Conservation (phyloP, 1,140 invertebrate genomes). For the Drosophila simulans region DNA sequence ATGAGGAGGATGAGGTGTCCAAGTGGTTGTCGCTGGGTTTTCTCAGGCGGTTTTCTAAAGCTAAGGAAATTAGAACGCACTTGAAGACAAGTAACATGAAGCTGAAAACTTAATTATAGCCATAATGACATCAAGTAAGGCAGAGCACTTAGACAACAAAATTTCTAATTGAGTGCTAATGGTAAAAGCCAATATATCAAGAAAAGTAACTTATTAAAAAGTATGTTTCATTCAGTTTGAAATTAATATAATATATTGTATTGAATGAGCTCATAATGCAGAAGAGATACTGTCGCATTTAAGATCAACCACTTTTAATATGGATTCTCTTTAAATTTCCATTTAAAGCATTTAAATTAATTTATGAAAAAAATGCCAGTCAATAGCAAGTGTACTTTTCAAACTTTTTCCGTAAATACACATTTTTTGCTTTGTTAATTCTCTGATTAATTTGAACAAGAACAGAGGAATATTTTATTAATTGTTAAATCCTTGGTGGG, state of each 20-base stretch:
- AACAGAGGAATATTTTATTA: constrained; percentile 65
- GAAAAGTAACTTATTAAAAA: too few relatives aligned
- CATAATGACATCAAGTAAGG: not conserved
- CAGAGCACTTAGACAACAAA: not conserved
- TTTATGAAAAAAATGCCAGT: not conserved
- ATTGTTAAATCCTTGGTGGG: constrained; percentile 52
- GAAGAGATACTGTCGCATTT: too few relatives aligned
- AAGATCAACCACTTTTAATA: not conserved
- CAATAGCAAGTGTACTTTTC: constrained; percentile 4
- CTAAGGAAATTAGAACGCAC: constrained; percentile 17
- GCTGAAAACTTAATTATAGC: not conserved
- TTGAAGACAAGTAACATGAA: constrained; percentile 10
- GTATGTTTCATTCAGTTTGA: too few relatives aligned
- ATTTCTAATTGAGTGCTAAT: not conserved
- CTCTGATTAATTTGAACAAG: constrained; percentile 42
- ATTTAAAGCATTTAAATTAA: not conserved
- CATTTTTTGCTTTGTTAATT: constrained; percentile 24
- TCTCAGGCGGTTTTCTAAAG: constrained; percentile 9
- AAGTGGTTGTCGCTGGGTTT: constrained; percentile 21
- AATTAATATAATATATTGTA: too few relatives aligned
- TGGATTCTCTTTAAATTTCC: too few relatives aligned
- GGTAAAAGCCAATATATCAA: not conserved
- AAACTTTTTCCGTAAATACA: constrained; percentile 18
- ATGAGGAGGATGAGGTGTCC: constrained; percentile 2
- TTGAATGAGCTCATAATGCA: too few relatives aligned